A percentile compares a stretch with the other conserved stretches of the same genome.
phyloP scores from a whole-genome alignment of 2,113 vertebrate genomes.

The Acinonyx jubatus region DNA sequence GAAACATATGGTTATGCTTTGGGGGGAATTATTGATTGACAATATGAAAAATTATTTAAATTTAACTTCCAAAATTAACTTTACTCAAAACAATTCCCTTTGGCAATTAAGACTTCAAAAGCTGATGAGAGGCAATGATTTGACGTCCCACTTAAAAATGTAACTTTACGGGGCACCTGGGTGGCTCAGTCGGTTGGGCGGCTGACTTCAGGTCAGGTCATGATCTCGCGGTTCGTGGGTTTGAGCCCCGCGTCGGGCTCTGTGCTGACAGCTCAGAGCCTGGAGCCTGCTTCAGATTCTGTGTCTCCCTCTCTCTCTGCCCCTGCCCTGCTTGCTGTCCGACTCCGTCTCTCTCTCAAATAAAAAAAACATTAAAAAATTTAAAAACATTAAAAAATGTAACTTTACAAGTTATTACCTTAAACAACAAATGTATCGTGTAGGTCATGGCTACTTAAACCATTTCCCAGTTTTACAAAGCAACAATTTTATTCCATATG shows the following conservation, averaged over 20 bases:
- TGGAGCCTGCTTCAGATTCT: no score
- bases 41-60: conserved; percentile 23
- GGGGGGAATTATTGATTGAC: background rate
- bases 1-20: background rate
- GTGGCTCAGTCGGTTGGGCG: no score
- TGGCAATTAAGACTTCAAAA: conserved; percentile 34
- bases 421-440: background rate
- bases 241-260: no score
- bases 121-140: background rate
- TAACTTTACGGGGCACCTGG: background rate
- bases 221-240: no score
- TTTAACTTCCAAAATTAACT: conserved; percentile 25
- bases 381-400: background rate
- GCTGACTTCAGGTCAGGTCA: no score
- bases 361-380: no score
- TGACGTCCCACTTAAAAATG: background rate
- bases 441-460: background rate
- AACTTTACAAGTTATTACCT: conserved; percentile 15
- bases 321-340: no score
- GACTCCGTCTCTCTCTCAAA: no score
- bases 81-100: background rate
- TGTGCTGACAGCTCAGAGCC: no score
- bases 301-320: no score
- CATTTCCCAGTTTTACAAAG: conserved; percentile 25
- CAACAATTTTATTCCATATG: background rate